Conservation (phyloP, 2,113 vertebrate species). For the Falcunculus frontatus region DNA sequence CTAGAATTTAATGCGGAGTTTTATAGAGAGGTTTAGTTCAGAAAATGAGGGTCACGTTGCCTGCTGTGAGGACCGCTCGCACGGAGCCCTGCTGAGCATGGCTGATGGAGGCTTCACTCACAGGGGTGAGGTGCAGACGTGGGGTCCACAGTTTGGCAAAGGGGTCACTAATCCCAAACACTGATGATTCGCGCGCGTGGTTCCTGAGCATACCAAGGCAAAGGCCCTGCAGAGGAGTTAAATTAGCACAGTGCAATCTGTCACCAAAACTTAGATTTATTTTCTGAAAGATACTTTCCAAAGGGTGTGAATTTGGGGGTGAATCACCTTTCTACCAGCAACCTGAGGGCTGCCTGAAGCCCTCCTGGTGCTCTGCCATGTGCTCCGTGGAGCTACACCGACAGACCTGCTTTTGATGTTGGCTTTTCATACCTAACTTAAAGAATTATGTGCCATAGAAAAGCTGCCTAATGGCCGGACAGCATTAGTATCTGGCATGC, state of each 20-base stretch:
- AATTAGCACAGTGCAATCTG: neutral
- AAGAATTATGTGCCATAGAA: neutral
- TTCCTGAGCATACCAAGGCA: neutral
- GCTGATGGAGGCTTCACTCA: accelerated
- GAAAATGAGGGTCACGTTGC: neutral
- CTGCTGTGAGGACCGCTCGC: neutral
- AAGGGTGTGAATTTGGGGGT: neutral
- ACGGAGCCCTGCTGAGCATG: neutral
- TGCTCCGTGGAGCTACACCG: neutral
- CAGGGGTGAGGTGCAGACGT: accelerated
- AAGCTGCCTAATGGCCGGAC: neutral
- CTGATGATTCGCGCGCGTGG: neutral
- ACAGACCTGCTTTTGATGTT: neutral
- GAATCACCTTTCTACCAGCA: neutral
- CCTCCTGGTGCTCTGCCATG: neutral
- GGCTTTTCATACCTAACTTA: constrained; percentile 6
- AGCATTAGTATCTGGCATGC: neutral
- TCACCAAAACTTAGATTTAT: neutral
- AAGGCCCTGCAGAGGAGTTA: neutral
- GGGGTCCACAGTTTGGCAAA: neutral
- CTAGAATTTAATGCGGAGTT: neutral
- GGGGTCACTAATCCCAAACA: constrained; percentile 9
- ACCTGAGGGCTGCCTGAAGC: neutral
- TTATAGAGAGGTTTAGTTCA: neutral
- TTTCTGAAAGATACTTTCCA: neutral